These are phyloP conservation scores for Plebejus argus DNA, from an alignment of 2,888 invertebrate species.

Conservation along the genomic window DNA sequence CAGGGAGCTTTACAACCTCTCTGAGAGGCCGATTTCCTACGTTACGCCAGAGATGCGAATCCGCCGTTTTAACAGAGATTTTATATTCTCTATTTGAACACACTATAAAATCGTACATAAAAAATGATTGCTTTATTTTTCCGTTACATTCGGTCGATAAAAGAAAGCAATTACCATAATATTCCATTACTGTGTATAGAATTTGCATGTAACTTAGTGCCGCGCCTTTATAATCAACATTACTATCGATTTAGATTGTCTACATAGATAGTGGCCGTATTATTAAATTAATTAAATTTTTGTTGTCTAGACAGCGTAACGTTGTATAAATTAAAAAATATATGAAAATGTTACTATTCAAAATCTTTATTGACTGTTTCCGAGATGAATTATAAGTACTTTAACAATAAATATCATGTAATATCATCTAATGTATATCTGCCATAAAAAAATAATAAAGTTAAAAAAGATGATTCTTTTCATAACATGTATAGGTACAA, in stretches of 20 bases:
- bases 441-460: too few relatives aligned
- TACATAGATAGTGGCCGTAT: background rate
- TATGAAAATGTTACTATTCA: too few relatives aligned
- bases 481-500: too few relatives aligned
- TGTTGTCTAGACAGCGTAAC: background rate
- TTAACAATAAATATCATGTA: too few relatives aligned
- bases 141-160: background rate
- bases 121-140: slow-evolving; percentile 8
- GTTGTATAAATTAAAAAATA: too few relatives aligned
- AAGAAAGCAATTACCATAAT: background rate
- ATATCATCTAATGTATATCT: too few relatives aligned
- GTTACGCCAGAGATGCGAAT: slow-evolving; percentile 4
- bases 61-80: slow-evolving; percentile 9
- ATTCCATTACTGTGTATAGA: background rate
- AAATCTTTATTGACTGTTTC: too few relatives aligned
- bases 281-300: background rate
- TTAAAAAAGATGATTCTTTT: too few relatives aligned
- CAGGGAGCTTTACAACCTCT: background rate
- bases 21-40: slow-evolving; percentile 6
- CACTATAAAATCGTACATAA: slow-evolving; percentile 2
- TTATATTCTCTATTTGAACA: background rate
- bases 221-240: slow-evolving; percentile 1
- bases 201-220: background rate
- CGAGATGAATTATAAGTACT: too few relatives aligned
- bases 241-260: background rate